Evolutionary conservation across 2,797 vertebrate genomes (phyloP).

Genomic region (Sphaeramia orbicularis): DNA sequence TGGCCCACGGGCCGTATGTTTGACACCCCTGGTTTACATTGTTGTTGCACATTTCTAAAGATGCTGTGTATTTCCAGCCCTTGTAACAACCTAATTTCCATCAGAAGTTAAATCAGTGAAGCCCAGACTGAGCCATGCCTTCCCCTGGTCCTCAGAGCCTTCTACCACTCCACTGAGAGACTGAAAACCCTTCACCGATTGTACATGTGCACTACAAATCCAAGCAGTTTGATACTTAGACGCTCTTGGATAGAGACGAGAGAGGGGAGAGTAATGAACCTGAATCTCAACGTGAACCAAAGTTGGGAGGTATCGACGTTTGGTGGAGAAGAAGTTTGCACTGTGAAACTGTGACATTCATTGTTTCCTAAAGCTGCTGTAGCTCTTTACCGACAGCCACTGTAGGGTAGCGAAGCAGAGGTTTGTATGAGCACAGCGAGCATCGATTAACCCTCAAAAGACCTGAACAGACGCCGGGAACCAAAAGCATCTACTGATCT

Average conservation of each 20-base stretch:
- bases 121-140: constrained; percentile 34
- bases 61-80: no score
- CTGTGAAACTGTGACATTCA: constrained; percentile 38
- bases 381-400: constrained; percentile 35
- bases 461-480: no score
- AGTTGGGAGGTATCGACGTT: constrained; percentile 7
- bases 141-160: constrained; percentile 19
- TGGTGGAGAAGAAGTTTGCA: constrained; percentile 37
- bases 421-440: not conserved
- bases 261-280: not conserved
- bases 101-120: constrained; percentile 20
- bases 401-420: constrained; percentile 3
- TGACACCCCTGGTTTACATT: no score
- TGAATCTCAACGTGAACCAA: constrained; percentile 35
- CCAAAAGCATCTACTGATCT: no score
- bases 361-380: constrained; percentile 25
- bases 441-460: no score
- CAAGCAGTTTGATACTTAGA: constrained; percentile 31
- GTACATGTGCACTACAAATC: constrained; percentile 30
- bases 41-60: constrained; percentile 17
- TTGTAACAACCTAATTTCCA: no score
- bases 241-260: no score
- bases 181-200: constrained; percentile 28
- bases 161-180: constrained; percentile 2
- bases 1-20: no score